These are phyloP conservation scores for Scrobipalpa atriplicella DNA, from an alignment of 2,888 invertebrate species.

Conservation along the genomic window DNA sequence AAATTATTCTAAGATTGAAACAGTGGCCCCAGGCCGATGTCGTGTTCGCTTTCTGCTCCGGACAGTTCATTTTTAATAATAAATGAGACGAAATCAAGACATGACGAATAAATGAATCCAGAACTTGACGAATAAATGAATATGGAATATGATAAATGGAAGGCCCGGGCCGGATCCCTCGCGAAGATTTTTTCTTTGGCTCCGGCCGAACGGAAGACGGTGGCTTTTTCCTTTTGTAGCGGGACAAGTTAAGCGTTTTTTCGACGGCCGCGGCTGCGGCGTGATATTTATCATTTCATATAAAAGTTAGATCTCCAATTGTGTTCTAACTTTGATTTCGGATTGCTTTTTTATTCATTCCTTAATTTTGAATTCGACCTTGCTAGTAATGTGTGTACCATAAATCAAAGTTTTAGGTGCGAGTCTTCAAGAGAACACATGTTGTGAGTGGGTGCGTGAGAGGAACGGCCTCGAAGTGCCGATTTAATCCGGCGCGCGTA, in stretches of 20 bases:
- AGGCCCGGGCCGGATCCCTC: conserved; percentile 73
- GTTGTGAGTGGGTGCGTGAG: conserved; percentile 46
- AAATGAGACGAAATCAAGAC: conserved; percentile 84
- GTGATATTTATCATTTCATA: conserved; percentile 81
- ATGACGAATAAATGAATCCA: conserved; percentile 84
- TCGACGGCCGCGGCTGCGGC: conserved; percentile 68
- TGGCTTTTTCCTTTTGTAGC: conserved; percentile 82
- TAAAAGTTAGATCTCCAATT: conserved; percentile 72
- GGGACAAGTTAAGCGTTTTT: conserved; percentile 82
- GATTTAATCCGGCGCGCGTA: conserved; percentile 73
- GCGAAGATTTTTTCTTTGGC: conserved; percentile 81
- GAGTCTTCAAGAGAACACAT: conserved; percentile 24
- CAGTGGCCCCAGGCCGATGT: conserved; percentile 74
- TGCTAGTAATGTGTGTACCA: conserved; percentile 10
- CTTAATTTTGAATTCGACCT: background rate
- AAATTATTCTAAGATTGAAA: conserved; percentile 80
- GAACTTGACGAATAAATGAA: conserved; percentile 84
- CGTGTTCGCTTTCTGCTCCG: conserved; percentile 72
- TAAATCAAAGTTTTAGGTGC: conserved; percentile 30
- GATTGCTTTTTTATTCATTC: conserved; percentile 39
- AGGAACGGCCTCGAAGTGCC: conserved; percentile 56
- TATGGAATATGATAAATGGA: conserved; percentile 83
- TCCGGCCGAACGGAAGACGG: conserved; percentile 81
- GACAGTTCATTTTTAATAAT: conserved; percentile 84
- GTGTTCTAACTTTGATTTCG: conserved; percentile 65